Conservation (phyloP, 1,140 invertebrate species). For the Ylistrum balloti region DNA sequence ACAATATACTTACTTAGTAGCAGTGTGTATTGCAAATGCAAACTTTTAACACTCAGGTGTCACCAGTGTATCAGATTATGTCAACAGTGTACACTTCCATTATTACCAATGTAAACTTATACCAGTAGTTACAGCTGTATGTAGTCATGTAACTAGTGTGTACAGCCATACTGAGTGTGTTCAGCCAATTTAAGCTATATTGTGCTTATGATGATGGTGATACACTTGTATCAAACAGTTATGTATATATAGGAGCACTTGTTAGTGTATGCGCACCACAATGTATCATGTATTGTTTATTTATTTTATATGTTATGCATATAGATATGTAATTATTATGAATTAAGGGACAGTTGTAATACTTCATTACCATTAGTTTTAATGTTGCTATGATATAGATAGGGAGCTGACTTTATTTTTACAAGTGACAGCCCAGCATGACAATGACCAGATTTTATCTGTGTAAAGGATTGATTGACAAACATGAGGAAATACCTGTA, state of each 20-base stretch:
- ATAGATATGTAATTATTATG: neutral
- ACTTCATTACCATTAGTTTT: neutral
- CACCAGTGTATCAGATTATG: no score
- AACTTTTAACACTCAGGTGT: no score
- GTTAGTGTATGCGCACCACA: constrained; percentile 10
- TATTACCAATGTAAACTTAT: no score
- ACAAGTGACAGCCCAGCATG: neutral
- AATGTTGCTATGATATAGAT: neutral
- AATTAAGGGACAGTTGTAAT: constrained; percentile 29
- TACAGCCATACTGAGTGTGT: neutral
- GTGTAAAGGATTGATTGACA: neutral
- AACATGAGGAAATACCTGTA: neutral
- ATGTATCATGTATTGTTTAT: neutral
- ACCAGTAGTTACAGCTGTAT: neutral
- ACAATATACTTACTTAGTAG: no score
- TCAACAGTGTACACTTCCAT: no score
- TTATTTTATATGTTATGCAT: constrained; percentile 15
- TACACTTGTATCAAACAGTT: neutral
- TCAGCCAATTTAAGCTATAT: neutral
- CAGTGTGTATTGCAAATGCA: no score
- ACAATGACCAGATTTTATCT: neutral
- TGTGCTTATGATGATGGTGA: neutral
- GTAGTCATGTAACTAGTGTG: neutral
- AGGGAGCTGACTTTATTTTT: neutral
- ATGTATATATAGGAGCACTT: neutral